These are phyloP conservation scores for Zingel zingel DNA, from an alignment of 2,113 vertebrate species.

Conservation along the genomic window DNA sequence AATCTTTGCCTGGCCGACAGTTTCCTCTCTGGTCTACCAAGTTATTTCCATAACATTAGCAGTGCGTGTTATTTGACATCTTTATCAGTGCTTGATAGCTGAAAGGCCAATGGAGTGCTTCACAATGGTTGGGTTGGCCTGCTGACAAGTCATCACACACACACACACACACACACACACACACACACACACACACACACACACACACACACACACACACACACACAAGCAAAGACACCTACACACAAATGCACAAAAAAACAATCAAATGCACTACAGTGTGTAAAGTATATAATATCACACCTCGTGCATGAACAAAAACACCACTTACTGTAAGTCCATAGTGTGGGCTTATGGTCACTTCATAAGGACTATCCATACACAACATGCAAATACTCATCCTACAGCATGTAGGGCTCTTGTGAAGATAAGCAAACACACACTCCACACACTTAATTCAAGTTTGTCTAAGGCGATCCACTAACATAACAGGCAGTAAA, in stretches of 20 bases:
- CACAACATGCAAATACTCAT: background rate
- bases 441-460: constrained; percentile 9
- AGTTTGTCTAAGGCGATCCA: constrained; percentile 9
- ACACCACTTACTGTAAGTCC: background rate
- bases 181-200: constrained; percentile 30
- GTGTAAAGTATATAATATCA: background rate
- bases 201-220: constrained; percentile 5
- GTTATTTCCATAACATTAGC: constrained; percentile 61
- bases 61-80: constrained; percentile 30
- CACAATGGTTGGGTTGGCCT: constrained; percentile 51
- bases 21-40: constrained; percentile 10
- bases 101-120: constrained; percentile 26
- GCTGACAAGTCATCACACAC: constrained; percentile 45
- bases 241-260: background rate
- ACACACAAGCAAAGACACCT: constrained; percentile 6
- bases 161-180: constrained; percentile 21
- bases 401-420: constrained; percentile 10
- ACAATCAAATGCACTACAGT: background rate
- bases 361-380: background rate
- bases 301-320: background rate
- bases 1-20: background rate
- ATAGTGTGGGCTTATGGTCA: background rate
- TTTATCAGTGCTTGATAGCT: constrained; percentile 58
- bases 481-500: constrained; percentile 37
- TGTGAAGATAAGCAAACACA: constrained; percentile 15